phyloP scores from a whole-genome alignment of 2,797 vertebrate species.

The Calcarius lapponicus region DNA sequence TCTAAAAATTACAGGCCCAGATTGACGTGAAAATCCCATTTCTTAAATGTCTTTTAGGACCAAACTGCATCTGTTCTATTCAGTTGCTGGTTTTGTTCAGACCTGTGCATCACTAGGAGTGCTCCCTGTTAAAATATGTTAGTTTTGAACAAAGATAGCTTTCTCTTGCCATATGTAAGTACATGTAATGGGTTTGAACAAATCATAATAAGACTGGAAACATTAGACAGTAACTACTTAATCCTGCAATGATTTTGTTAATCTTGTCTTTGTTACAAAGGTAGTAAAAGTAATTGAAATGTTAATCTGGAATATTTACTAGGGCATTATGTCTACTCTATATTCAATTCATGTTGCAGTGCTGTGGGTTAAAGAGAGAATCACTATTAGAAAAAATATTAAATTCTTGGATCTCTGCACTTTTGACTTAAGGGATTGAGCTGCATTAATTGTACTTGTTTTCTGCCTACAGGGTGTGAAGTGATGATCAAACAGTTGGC shows the following conservation, averaged over 20 bases:
- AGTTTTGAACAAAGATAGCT: not conserved
- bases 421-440: constrained; percentile 40
- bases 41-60: not conserved
- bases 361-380: not conserved
- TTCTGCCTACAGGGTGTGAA: constrained; percentile 29
- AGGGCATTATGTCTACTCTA: not conserved
- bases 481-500: constrained; percentile 32
- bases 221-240: not conserved
- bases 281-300: constrained; percentile 37
- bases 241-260: constrained; percentile 30
- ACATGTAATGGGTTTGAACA: not conserved
- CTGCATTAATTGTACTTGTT: constrained; percentile 25
- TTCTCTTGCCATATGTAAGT: not conserved
- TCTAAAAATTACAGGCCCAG: not conserved
- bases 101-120: not conserved
- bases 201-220: constrained; percentile 4
- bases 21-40: not conserved
- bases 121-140: not conserved
- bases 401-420: constrained; percentile 1
- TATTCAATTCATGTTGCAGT: not conserved
- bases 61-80: not conserved
- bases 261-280: constrained; percentile 23
- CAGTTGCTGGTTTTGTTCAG: not conserved
- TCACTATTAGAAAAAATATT: not conserved
- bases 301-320: constrained; percentile 21